Conservation (phyloP, 1,140 invertebrate genomes). For the Trichonephila clavipes region DNA sequence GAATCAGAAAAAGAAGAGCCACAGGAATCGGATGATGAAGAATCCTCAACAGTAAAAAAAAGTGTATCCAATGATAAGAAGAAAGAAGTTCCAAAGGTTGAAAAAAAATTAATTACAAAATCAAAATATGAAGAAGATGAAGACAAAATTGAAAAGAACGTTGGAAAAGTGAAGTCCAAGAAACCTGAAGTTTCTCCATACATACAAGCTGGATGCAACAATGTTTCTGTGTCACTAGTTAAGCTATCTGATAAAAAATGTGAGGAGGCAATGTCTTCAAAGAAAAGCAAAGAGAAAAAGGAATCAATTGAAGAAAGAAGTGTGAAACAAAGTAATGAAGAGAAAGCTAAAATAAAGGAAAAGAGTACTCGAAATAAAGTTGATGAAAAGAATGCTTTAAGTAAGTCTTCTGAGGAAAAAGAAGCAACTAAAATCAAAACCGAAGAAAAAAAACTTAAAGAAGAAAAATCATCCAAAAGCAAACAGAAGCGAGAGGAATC, state of each 20-base stretch:
- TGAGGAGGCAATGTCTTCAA: constrained; percentile 55
- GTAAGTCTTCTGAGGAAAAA: not conserved
- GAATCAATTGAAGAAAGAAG: constrained; percentile 2
- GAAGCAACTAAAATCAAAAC: constrained; percentile 2
- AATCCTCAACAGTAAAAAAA: not conserved
- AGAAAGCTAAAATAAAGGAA: constrained; percentile 41
- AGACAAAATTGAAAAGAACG: constrained; percentile 29
- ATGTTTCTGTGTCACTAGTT: constrained; percentile 47
- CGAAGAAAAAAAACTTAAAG: not conserved
- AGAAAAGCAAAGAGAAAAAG: constrained; percentile 36
- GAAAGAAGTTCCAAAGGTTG: not conserved
- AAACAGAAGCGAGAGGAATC: not conserved
- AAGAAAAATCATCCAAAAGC: not conserved
- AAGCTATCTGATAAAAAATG: constrained; percentile 48
- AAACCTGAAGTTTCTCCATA: not conserved
- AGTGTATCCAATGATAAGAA: not conserved
- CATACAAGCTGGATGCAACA: not conserved
- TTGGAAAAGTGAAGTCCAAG: not conserved
- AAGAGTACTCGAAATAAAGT: not conserved
- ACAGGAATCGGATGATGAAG: not conserved
- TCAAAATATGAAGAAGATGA: constrained; percentile 26
- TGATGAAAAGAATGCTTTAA: not conserved
- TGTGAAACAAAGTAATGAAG: constrained; percentile 7
- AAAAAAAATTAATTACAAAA: constrained; percentile 6
- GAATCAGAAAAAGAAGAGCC: constrained; percentile 34